Evolutionary conservation across 2,888 invertebrate genomes (phyloP).

Genomic region (Parelbella ahira): DNA sequence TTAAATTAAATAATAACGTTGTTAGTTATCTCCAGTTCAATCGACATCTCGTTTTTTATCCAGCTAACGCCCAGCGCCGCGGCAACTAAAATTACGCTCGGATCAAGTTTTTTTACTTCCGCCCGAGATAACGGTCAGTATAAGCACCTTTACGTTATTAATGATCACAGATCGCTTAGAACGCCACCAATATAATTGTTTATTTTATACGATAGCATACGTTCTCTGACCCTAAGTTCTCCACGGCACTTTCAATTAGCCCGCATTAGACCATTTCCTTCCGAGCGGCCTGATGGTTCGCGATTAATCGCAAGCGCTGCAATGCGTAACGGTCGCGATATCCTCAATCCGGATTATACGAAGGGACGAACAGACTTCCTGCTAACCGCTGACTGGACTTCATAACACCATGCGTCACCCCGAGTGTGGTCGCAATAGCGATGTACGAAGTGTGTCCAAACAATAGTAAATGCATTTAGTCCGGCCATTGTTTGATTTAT

Average conservation of each 20-base stretch:
- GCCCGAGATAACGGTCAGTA: slow-evolving; percentile 67
- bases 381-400: slow-evolving; percentile 49
- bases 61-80: slow-evolving; percentile 58
- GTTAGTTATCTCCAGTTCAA: slow-evolving; percentile 65
- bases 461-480: slow-evolving; percentile 78
- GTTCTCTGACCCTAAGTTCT: slow-evolving; percentile 37
- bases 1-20: slow-evolving; percentile 61
- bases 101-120: slow-evolving; percentile 71
- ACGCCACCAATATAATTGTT: slow-evolving; percentile 49
- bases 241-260: slow-evolving; percentile 55
- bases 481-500: slow-evolving; percentile 75
- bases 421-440: slow-evolving; percentile 32
- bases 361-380: slow-evolving; percentile 61
- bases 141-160: slow-evolving; percentile 69
- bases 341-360: slow-evolving; percentile 57
- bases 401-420: slow-evolving; percentile 41
- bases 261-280: slow-evolving; percentile 63
- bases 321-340: slow-evolving; percentile 54
- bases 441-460: slow-evolving; percentile 69
- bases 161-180: slow-evolving; percentile 53
- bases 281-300: slow-evolving; percentile 28
- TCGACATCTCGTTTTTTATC: slow-evolving; percentile 70
- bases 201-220: slow-evolving; percentile 41
- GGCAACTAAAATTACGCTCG: slow-evolving; percentile 42
- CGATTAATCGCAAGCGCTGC: slow-evolving; percentile 53